Conservation (phyloP, 2,888 invertebrate species). For the Oxycera nigricornis region DNA sequence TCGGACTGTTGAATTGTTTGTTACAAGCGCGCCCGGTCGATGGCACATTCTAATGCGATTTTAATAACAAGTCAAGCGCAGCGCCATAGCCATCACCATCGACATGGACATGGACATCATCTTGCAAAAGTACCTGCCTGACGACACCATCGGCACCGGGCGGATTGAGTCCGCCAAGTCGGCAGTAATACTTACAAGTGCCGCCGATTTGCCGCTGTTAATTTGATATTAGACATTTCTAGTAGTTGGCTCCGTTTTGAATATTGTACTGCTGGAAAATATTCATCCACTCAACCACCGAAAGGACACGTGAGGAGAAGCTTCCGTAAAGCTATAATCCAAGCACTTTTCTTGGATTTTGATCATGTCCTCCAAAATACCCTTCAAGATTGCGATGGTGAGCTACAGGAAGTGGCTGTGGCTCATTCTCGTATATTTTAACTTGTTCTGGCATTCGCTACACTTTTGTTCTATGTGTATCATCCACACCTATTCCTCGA, state of each 20-base stretch:
- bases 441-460: too few species aligned
- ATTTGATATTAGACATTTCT: conserved; percentile 38
- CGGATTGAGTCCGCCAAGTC: conserved; percentile 15
- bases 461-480: too few species aligned
- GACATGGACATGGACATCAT: not conserved
- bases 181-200: conserved; percentile 1
- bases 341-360: too few species aligned
- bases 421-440: too few species aligned
- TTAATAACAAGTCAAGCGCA: conserved; percentile 58
- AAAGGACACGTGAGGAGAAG: too few species aligned
- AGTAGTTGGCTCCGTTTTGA: not conserved
- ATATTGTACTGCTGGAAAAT: too few species aligned
- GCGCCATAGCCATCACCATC: conserved; percentile 6
- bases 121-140: not conserved
- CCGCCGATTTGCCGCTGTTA: conserved; percentile 39
- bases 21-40: conserved; percentile 37
- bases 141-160: not conserved
- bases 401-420: too few species aligned
- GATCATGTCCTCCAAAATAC: too few species aligned
- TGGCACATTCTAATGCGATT: conserved; percentile 60
- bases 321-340: too few species aligned
- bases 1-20: conserved; percentile 38
- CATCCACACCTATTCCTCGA: too few species aligned
- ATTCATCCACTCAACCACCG: too few species aligned
- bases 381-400: too few species aligned